Base-by-base conservation (phyloP, 1,140 invertebrate genomes). In the Grapholita molesta region DNA sequence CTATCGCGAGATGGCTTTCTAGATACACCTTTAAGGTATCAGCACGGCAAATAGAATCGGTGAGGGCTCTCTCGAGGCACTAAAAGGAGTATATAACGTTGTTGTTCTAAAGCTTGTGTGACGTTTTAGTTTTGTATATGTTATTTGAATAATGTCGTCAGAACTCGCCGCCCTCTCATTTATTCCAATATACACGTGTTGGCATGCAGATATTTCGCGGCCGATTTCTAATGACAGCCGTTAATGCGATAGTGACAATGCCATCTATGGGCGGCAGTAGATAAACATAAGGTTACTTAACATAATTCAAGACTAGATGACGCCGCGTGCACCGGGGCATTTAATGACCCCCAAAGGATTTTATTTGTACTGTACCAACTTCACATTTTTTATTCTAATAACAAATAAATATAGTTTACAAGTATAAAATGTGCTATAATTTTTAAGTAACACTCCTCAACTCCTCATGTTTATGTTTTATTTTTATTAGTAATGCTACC, bases 141-240 rank as follows among this genome's bases (percentile, higher is more conserved):
- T 30, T 32, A 72, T 72, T 70, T 73, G 68, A 73, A 73, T 73
- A 70, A 73, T 67, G 67, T 53, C 66, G 66, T 66, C 65, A 68
- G 68, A 66, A 38, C 33, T 64, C 21, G 70, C 70, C 67, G 68
- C 68, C 70, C 33, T 69, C 67, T 72, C 70, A 72, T 72, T 69
- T 67, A 66, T 71, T 38, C 52, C 35, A 64, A 69, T 66, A 66
- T 61, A 67, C 68, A 30, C 55, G 68, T 18, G 67, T 70, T 42
- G 67, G 42, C 64, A 73, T 70, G 71, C 71, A 73, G 67, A 73
- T 72, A 66, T 42, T 32, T 64, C 53, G 35, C 55, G 66, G 48
- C 21, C 15, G 21, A 57, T 69, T 72, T 69, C 68, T 73, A 73
- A 73, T 73, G 68, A 68, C 35, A 70, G 65, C 42, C 35, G n/a